A percentile compares a stretch with the other conserved stretches of the same genome.
Conservation (phyloP, 1,140 invertebrate genomes). For the Cataglyphis hispanica region DNA sequence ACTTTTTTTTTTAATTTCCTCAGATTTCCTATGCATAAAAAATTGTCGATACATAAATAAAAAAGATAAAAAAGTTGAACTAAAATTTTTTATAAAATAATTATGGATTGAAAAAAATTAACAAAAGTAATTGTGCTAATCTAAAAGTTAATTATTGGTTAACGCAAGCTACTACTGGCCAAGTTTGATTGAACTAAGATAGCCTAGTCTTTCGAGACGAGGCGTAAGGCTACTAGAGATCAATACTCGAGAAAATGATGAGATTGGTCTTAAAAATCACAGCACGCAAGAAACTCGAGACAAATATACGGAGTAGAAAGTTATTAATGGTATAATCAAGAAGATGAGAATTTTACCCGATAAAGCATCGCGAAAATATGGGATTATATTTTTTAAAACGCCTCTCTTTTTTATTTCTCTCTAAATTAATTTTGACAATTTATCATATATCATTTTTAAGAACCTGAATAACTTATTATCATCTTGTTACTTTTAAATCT, state of each 20-base stretch:
- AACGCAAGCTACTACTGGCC: neutral
- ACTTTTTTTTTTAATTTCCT: neutral
- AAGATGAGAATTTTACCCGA: neutral
- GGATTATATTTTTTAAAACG: neutral
- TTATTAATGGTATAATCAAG: neutral
- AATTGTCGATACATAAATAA: neutral
- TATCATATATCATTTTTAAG: neutral
- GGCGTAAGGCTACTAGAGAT: constrained; percentile 17
- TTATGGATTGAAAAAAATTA: neutral
- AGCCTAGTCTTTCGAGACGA: constrained; percentile 1
- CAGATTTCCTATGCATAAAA: neutral
- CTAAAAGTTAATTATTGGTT: neutral
- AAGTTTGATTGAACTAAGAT: constrained; percentile 23
- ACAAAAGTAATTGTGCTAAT: neutral
- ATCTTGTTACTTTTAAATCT: neutral
- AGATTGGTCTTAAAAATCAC: constrained; percentile 22
- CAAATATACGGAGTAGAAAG: neutral
- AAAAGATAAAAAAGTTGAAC: neutral
- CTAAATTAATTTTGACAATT: neutral
- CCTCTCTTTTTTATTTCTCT: neutral
- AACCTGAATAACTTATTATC: neutral
- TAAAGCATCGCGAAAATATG: neutral
- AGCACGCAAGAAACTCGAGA: neutral
- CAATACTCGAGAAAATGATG: constrained; percentile 38
- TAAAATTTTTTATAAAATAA: neutral